Base-by-base conservation (phyloP, 2,888 invertebrate species). In the Buathra laborator region DNA sequence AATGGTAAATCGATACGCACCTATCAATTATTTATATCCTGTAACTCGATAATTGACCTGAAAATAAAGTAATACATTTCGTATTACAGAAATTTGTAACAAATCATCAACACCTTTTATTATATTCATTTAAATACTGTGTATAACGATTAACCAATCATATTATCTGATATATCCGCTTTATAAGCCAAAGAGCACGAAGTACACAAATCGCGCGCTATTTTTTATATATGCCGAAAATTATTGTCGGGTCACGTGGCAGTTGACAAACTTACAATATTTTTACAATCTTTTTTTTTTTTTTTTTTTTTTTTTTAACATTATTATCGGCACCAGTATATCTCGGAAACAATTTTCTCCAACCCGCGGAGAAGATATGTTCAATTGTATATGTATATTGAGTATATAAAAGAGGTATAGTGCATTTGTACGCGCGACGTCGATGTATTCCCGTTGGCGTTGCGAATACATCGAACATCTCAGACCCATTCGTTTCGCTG, bases 181-280 rank as follows among this genome's bases (percentile, higher is more conserved):
- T 5, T 12, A n/a, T 14, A 29, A 29, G 5, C 4, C 4, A 3
- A 14, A 29, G 14, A n/a, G n/a, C 14, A 5, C 14, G 6, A 24
- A 3, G 14, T 24, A 0, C 12, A 29, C 14, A 24, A 59, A 29
- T 24, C 19, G 14, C 29, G 12, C 29, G 4, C 59, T 14, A 12
- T 29, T 46, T 12, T 7, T 12, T 59, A 29, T 14, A 59, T 4
- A 19, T 59, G 10, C 59, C 6, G n/a, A 32, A 62, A 32, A 29
- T 1, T 10, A 59, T 29, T 29, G n/a, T 24, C 48, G 44, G 53
- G 16, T 67, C 6, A n/a, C 29, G 7, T 53, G 67, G 76, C 76
- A 67, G 76, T 76, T 48, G 37, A 75, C 16, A 19, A 75, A 48
- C 64, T 64, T 51, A 75, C 19, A 48, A 32, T 51, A 37, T 46